These are phyloP conservation scores for Plectrocnemia conspersa DNA, from an alignment of 1,140 invertebrate species.

Conservation along the genomic window DNA sequence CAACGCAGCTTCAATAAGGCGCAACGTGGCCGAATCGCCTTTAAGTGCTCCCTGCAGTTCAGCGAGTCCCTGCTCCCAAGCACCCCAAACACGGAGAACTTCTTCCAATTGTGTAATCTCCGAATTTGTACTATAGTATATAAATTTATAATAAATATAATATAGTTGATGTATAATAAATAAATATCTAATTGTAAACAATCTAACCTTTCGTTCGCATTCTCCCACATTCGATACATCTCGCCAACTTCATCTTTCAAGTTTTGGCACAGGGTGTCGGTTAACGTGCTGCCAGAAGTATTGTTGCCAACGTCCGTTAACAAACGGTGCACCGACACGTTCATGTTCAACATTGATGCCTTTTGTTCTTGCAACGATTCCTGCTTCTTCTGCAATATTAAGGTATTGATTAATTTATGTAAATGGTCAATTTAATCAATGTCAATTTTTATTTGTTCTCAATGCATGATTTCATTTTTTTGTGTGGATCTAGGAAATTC, in stretches of 20 bases:
- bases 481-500: too few species aligned
- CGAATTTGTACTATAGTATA: constrained; percentile 42
- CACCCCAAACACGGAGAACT: constrained; percentile 49
- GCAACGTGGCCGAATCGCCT: constrained; percentile 48
- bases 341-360: constrained; percentile 64
- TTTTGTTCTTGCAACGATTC: constrained; percentile 66
- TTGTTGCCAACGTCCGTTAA: constrained; percentile 50
- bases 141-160: neutral
- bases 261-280: constrained; percentile 47
- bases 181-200: constrained; percentile 10
- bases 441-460: too few species aligned
- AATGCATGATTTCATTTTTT: too few species aligned
- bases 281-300: constrained; percentile 38
- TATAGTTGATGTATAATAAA: neutral
- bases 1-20: constrained; percentile 40
- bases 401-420: too few species aligned
- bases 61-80: constrained; percentile 52
- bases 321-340: constrained; percentile 69
- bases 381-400: constrained; percentile 62
- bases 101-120: constrained; percentile 48
- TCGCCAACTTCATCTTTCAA: constrained; percentile 70
- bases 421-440: too few species aligned
- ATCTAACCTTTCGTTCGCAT: constrained; percentile 68
- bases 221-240: constrained; percentile 72
- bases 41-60: constrained; percentile 51